A percentile compares a stretch with the other conserved stretches of the same genome.
These are phyloP conservation scores for Tapirus terrestris DNA, from an alignment of 2,113 vertebrate species.

Conservation along the genomic window DNA sequence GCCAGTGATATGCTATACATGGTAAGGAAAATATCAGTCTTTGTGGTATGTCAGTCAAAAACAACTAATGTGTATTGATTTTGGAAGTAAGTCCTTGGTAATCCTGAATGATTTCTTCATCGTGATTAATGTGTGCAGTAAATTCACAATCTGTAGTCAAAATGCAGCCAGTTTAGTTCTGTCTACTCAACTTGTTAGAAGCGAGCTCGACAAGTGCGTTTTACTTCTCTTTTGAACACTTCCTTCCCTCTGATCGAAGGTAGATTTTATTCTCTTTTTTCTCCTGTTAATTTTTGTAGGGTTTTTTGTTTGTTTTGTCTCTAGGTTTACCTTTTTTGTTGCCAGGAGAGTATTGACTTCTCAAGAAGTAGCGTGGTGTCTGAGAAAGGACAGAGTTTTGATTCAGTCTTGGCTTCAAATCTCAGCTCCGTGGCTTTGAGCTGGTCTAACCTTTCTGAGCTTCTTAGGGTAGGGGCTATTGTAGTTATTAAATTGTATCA, in stretches of 20 bases:
- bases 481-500: background rate
- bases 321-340: background rate
- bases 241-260: background rate
- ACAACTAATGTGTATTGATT: background rate
- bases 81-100: background rate
- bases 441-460: background rate
- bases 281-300: background rate
- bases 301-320: background rate
- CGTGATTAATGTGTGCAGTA: background rate
- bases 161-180: background rate
- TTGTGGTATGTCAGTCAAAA: background rate
- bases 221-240: background rate
- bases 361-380: background rate
- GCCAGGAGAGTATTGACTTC: background rate
- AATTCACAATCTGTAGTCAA: background rate
- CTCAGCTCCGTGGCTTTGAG: background rate
- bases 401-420: background rate
- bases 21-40: constrained; percentile 66
- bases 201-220: background rate
- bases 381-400: background rate
- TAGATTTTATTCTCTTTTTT: background rate
- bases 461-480: background rate
- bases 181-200: background rate
- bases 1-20: constrained; percentile 80
- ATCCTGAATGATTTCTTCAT: background rate